phyloP scores from a whole-genome alignment of 2,888 invertebrate genomes.

The Philereme transversata region DNA sequence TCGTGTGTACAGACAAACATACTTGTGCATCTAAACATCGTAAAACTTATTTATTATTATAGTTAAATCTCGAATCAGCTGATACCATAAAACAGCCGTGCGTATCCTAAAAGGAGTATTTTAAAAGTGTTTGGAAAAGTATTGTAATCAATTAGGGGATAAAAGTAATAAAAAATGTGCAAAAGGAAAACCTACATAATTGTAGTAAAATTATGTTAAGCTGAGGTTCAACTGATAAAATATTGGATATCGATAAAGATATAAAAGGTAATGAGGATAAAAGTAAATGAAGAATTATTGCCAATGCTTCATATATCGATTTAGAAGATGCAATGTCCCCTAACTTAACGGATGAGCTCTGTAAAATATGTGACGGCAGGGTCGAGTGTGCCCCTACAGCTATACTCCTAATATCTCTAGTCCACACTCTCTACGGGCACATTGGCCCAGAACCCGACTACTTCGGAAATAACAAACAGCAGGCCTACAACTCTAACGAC shows the following conservation, averaged over 20 bases:
- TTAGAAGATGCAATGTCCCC: slow-evolving; percentile 72
- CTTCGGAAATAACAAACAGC: slow-evolving; percentile 52
- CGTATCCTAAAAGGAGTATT: too few species aligned
- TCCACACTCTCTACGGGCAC: slow-evolving; percentile 73
- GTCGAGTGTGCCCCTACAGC: slow-evolving; percentile 78
- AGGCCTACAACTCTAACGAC: slow-evolving; percentile 9
- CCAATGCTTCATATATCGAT: slow-evolving; percentile 27
- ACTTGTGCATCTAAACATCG: background rate
- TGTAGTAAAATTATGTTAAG: too few species aligned
- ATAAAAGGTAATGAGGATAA: too few species aligned
- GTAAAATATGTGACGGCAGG: slow-evolving; percentile 74
- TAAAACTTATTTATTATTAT: background rate
- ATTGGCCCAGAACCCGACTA: slow-evolving; percentile 70
- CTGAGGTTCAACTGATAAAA: too few species aligned
- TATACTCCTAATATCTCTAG: slow-evolving; percentile 70
- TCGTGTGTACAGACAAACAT: slow-evolving; percentile 8
- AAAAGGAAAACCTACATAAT: too few species aligned
- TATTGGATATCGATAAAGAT: too few species aligned
- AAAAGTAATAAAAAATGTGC: too few species aligned
- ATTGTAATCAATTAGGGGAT: too few species aligned
- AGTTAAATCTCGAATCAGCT: background rate
- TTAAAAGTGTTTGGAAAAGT: too few species aligned
- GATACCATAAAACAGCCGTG: background rate
- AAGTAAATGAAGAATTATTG: background rate
- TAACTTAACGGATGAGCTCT: slow-evolving; percentile 72